Conservation (phyloP, 2,888 invertebrate genomes). For the Latrodectus elegans region DNA sequence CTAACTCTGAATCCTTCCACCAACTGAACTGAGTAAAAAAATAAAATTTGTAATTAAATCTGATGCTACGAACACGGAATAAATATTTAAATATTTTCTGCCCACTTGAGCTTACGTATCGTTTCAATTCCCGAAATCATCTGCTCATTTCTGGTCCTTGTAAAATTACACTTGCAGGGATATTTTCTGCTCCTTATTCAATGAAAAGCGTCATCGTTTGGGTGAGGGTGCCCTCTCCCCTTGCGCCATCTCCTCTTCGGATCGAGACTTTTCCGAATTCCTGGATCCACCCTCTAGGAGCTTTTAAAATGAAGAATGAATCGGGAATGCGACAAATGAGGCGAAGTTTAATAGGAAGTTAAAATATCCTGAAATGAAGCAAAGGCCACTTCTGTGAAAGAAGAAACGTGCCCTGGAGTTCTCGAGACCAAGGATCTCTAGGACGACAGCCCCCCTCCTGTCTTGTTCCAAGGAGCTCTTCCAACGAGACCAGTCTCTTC, state of each 20-base stretch:
- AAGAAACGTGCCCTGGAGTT: neutral
- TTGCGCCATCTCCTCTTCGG: neutral
- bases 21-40: no score
- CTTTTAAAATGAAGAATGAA: neutral
- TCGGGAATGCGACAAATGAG: neutral
- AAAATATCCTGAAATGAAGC: neutral
- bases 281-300: neutral
- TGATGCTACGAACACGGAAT: no score
- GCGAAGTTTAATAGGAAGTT: neutral
- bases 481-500: neutral
- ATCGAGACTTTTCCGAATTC: no score
- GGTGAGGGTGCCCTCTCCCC: neutral
- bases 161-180: neutral
- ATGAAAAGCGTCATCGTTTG: neutral
- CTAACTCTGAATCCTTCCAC: no score
- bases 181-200: neutral
- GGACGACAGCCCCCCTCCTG: neutral
- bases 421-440: neutral
- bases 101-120: no score
- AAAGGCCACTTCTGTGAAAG: conserved; percentile 3
- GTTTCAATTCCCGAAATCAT: no score
- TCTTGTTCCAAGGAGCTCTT: neutral
- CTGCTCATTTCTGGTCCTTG: neutral
- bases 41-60: no score
- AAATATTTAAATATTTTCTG: no score